These are phyloP conservation scores for Xiphydria camelus DNA, from an alignment of 2,888 invertebrate genomes.

Conservation along the genomic window DNA sequence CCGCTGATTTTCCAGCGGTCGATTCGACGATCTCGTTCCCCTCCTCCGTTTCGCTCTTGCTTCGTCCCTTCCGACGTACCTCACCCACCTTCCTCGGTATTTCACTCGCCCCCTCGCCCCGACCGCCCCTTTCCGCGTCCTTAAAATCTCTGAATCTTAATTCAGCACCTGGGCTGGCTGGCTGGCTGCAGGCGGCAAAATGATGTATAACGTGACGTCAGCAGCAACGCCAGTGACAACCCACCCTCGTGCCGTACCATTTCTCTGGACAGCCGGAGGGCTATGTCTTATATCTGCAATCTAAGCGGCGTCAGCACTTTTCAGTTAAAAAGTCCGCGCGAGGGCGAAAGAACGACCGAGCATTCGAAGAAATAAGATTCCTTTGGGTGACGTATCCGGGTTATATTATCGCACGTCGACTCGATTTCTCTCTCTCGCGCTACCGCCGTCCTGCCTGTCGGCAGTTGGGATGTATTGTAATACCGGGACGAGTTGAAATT, in stretches of 20 bases:
- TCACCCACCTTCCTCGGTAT: neutral
- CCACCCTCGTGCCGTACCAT: neutral
- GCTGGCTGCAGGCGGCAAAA: neutral
- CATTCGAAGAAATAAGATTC: neutral
- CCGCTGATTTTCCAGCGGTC: too few species aligned
- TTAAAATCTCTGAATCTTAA: neutral
- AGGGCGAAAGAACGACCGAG: neutral
- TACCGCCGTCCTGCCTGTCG: too few species aligned
- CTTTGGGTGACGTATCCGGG: too few species aligned
- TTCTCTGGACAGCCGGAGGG: neutral
- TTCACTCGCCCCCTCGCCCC: neutral
- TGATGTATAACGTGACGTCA: slow-evolving; percentile 10
- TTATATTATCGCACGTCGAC: too few species aligned
- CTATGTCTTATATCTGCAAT: slow-evolving; percentile 8
- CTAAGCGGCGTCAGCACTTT: slow-evolving; percentile 10
- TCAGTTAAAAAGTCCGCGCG: neutral
- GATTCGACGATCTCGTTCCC: too few species aligned
- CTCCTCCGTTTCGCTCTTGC: neutral
- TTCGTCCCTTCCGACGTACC: neutral
- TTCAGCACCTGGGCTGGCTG: neutral
- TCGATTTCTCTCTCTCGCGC: too few species aligned
- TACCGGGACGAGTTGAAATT: too few species aligned
- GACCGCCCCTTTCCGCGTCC: neutral
- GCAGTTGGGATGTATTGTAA: too few species aligned
- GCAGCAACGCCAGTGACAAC: slow-evolving; percentile 10